Base-by-base conservation (phyloP, 2,888 invertebrate species). In the Meteorus colon region DNA sequence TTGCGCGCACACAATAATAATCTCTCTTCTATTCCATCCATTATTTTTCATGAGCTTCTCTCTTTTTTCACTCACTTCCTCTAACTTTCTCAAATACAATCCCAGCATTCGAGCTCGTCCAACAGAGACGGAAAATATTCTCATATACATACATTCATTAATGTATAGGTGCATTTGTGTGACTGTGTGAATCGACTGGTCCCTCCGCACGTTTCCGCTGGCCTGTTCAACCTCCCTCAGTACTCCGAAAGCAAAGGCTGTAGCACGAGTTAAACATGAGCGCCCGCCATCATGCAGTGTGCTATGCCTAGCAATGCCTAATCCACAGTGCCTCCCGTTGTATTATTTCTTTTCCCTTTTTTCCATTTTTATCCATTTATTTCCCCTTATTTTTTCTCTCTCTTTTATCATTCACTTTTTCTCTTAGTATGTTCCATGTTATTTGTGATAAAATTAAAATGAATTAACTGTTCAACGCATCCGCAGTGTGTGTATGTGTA, bases 141-240 rank as follows among this genome's bases (percentile, higher is more conserved):
- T 19, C 19, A 27, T 14, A 27, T 8, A 29, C 48, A 27, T 68
- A 41, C 63, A 31, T 12, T 41, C 68, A 67, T 73, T 65, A 65
- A 71, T 48, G 73, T n/a, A 67, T 60, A 60, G 59, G 37, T 45
- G 59, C 29, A 73, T 60, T 51, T 51, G 27, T 68, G 14, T 48
- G 27, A 63, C 31, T 60, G 37, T 70, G 65, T 45, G 66, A 34
- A 69, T 24, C 72, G 12, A 69, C 60, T 37, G 34, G 73, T 41
- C 76, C 55, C 74, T 66, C 77, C 74, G 76, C 59, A 74, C 51
- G 71, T 66, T 76, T 76, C 72, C 72, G 76, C 60, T 76, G 45
- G 60, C 27, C 62, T 72, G 72, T 66, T 73, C 67, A 80, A 75
- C 81, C 83, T 84, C 84, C 84, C 81, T 84, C 85, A 85, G 86